These are phyloP conservation scores for Tuberolachnus salignus DNA, from an alignment of 2,888 invertebrate genomes.

Conservation along the genomic window DNA sequence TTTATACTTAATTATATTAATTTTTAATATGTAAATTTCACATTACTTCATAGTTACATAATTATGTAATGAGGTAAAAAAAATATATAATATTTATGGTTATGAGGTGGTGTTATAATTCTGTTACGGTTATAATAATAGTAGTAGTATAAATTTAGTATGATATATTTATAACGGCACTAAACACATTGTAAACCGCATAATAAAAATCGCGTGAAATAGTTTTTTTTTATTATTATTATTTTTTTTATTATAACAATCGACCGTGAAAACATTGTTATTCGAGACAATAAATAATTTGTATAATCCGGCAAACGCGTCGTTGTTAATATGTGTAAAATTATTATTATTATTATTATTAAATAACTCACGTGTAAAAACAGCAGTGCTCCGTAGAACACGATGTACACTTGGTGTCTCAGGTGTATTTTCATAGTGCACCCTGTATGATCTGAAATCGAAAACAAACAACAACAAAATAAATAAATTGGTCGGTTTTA, in stretches of 20 bases:
- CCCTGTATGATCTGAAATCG: slow-evolving; percentile 35
- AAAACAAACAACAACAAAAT: neutral
- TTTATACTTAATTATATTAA: too few species aligned
- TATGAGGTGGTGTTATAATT: neutral
- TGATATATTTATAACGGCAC: too few species aligned
- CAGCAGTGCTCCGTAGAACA: slow-evolving; percentile 35
- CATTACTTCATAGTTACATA: slow-evolving; percentile 8
- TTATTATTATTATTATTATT: neutral
- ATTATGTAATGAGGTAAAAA: slow-evolving; percentile 6
- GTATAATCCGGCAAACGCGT: neutral
- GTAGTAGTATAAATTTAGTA: neutral
- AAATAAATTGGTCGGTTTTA: neutral
- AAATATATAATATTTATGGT: too few species aligned
- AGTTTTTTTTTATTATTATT: neutral
- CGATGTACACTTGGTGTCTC: slow-evolving; percentile 44
- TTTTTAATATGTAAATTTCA: slow-evolving; percentile 15
- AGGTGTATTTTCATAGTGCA: slow-evolving; percentile 42
- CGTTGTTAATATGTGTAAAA: neutral
- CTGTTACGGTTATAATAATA: neutral
- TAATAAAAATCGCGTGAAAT: too few species aligned
- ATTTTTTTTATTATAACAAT: too few species aligned
- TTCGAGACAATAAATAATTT: neutral
- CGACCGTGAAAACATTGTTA: neutral
- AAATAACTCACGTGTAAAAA: slow-evolving; percentile 48
- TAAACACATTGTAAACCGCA: neutral